These are phyloP conservation scores for Nothoprocta perdicaria DNA, from an alignment of 2,113 vertebrate genomes.

Conservation along the genomic window DNA sequence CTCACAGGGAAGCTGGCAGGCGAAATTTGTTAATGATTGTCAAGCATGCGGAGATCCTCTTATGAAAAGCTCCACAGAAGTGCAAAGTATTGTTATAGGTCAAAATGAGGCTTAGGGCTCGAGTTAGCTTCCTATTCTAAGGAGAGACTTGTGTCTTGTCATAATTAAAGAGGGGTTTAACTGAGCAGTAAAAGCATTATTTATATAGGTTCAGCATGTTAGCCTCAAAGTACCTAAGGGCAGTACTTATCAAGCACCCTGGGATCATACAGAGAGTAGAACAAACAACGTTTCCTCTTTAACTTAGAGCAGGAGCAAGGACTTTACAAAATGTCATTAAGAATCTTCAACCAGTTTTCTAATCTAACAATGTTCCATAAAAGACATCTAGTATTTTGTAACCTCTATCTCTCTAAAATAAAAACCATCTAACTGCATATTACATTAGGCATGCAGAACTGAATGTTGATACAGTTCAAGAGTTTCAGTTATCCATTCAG, in stretches of 20 bases:
- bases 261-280: neutral
- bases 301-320: neutral
- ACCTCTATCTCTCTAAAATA: neutral
- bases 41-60: constrained; percentile 1
- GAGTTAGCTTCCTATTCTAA: neutral
- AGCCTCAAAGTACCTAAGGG: neutral
- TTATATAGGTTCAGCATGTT: neutral
- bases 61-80: neutral
- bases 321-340: neutral
- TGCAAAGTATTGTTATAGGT: neutral
- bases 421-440: neutral
- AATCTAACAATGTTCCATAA: neutral
- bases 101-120: constrained; percentile 10
- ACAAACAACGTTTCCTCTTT: neutral
- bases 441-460: neutral
- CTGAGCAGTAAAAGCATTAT: neutral
- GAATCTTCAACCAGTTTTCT: neutral
- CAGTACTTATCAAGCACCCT: neutral
- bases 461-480: neutral
- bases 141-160: neutral
- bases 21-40: neutral
- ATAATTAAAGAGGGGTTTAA: neutral
- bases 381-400: neutral
- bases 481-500: constrained; percentile 10
- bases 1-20: constrained; percentile 7